Base-by-base conservation (phyloP, 37 sponge, comb jelly and placozoan genomes). In the Dysidea cf. avara region DNA sequence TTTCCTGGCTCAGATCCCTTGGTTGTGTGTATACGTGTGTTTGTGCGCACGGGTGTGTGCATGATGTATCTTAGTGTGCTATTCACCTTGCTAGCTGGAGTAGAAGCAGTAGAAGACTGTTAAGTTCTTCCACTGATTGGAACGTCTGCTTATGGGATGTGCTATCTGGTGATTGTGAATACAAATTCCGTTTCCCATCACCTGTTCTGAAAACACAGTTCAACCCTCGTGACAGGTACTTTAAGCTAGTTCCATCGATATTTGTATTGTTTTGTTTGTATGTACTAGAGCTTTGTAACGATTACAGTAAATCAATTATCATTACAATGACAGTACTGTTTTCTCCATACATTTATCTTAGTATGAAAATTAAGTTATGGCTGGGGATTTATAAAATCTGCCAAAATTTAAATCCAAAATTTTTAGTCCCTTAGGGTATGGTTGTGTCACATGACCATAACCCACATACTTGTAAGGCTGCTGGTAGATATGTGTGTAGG, bases 131-230 rank as follows among this genome's bases (percentile, higher is more conserved):
- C 0, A 94, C 88, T 1, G 99, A 97, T 63, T 91, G 87, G 85
- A 94, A 89, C 54, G 92, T 97, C 39, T 65, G 87, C 38, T 59
- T 97, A 9, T 92, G 93, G 92, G 95, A 97, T 53, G 92, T 97
- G 28, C 49, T 75, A 13, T 75, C 72, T 31, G 92, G 94, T 7
- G 99, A 97, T 61, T 73, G 83, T 33, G 80, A 81, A 21, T 74
- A 76, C 72, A 79, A 67, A 58, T 82, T 96, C 43, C 80, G 90
- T 28, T 97, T 97, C 86, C 89, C 87, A 3, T 91, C 95, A 3
- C 92, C 90, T 13, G 75, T 94, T 31, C 55, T 86, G 43, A 87
- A 86, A 62, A 90, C 89, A 4, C 99, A 97, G 66, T 97, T 94
- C 65, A 86, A 97, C 77, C 99, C 99, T 40, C 69, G 96, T 56